phyloP scores from a whole-genome alignment of 2,113 vertebrate species.

The Camelus dromedarius region DNA sequence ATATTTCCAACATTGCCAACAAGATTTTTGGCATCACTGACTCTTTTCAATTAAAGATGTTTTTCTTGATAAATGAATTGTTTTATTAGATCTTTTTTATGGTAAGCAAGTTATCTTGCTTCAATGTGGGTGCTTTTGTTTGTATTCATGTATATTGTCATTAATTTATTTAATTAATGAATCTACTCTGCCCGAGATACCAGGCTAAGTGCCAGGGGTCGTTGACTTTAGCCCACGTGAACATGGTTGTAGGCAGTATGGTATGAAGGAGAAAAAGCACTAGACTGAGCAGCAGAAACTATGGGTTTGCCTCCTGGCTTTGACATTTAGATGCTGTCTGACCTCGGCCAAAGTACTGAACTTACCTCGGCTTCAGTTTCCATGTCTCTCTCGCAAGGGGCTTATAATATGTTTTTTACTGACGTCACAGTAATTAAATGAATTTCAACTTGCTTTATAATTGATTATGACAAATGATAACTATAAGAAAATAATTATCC shows the following conservation, averaged over 20 bases:
- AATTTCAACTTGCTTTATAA: constrained; percentile 41
- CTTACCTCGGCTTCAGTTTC: not conserved
- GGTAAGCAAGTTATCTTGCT: not conserved
- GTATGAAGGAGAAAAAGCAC: not conserved
- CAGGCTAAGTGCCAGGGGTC: not conserved
- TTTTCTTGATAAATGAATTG: not conserved
- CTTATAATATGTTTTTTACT: not conserved
- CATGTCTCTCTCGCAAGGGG: not conserved
- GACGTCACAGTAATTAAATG: not conserved
- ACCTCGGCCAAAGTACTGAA: not conserved
- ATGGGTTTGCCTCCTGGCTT: not conserved
- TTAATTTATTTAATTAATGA: not conserved
- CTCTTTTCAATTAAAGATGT: not conserved
- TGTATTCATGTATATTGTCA: not conserved
- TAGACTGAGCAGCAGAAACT: not conserved
- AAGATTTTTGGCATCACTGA: not conserved
- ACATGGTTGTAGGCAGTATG: not conserved
- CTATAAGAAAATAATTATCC: not conserved
- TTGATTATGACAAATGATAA: not conserved
- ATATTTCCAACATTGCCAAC: not conserved
- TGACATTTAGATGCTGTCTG: not conserved
- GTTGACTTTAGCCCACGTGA: not conserved
- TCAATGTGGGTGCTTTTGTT: not conserved
- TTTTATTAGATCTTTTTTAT: not conserved
- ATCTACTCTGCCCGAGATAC: not conserved